These are phyloP conservation scores for Listronotus oregonensis DNA, from an alignment of 1,140 invertebrate genomes.

Conservation along the genomic window DNA sequence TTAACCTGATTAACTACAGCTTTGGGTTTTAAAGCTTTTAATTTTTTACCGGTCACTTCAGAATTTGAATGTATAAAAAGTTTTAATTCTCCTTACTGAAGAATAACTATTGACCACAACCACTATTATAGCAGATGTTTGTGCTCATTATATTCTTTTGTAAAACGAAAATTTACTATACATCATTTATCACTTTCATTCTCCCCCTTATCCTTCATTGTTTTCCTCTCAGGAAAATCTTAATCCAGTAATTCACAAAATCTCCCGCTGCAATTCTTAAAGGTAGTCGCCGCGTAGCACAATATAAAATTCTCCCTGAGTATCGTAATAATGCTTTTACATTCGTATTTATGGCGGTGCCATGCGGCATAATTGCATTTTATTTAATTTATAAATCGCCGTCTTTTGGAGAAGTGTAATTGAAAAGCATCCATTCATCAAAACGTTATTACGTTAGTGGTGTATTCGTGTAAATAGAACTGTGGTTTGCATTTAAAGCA, in stretches of 20 bases:
- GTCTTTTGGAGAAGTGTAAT: conserved; percentile 16
- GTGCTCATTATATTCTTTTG: no score
- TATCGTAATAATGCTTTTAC: conserved; percentile 32
- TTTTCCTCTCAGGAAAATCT: conserved; percentile 23
- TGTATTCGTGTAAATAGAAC: no score
- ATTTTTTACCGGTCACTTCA: no score
- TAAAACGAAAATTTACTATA: no score
- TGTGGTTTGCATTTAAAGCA: no score
- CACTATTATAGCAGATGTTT: no score
- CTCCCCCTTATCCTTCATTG: not conserved
- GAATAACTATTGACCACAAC: no score
- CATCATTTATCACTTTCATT: conserved; percentile 22
- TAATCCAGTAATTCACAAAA: conserved; percentile 31
- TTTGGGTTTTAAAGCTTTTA: no score
- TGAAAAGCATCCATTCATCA: conserved; percentile 26
- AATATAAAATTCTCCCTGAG: conserved; percentile 27
- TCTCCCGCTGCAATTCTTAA: conserved; percentile 19
- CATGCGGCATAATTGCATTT: conserved; percentile 28
- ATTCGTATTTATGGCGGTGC: conserved; percentile 21
- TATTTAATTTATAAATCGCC: conserved; percentile 23
- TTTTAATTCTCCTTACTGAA: no score
- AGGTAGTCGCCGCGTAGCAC: conserved; percentile 17
- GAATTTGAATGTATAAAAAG: no score
- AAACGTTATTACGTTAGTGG: conserved; percentile 15
- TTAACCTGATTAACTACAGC: no score